Conservation (phyloP, 2,888 invertebrate genomes). For the Caenorhabditis panamensis region DNA sequence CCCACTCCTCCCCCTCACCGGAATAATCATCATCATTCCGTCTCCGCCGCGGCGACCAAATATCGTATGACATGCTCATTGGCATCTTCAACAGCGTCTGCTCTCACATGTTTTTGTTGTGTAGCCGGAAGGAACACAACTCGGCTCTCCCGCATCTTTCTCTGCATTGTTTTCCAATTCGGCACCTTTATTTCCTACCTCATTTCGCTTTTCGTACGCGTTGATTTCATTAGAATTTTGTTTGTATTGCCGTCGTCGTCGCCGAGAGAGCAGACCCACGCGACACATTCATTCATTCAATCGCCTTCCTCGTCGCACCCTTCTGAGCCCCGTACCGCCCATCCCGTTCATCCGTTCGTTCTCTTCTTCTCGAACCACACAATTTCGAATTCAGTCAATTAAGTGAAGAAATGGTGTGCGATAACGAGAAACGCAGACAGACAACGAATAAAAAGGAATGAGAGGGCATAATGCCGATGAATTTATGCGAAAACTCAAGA, state of each 20-base stretch:
- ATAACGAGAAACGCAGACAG: constrained; percentile 23
- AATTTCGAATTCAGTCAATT: constrained; percentile 40
- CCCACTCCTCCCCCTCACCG: neutral
- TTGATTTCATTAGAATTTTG: constrained; percentile 8
- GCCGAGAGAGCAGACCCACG: neutral
- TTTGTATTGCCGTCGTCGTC: neutral
- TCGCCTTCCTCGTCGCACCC: constrained; percentile 1
- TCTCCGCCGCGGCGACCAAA: constrained; percentile 12
- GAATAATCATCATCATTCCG: neutral
- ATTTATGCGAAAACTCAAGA: constrained; percentile 30
- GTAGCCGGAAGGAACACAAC: constrained; percentile 11
- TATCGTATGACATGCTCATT: constrained; percentile 39
- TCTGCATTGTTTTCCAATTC: constrained; percentile 22
- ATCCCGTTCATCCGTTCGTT: neutral
- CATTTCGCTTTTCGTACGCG: constrained; percentile 14
- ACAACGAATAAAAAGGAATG: constrained; percentile 9
- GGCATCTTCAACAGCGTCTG: neutral
- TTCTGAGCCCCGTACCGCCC: neutral
- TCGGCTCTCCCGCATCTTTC: neutral
- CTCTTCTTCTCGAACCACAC: constrained; percentile 3
- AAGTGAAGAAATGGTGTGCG: constrained; percentile 8
- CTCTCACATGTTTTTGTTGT: constrained; percentile 5
- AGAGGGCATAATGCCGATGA: constrained; percentile 23
- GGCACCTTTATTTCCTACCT: constrained; percentile 22
- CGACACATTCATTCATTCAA: neutral